Conservation (phyloP, 2,888 invertebrate species). For the Diarsia rubi region DNA sequence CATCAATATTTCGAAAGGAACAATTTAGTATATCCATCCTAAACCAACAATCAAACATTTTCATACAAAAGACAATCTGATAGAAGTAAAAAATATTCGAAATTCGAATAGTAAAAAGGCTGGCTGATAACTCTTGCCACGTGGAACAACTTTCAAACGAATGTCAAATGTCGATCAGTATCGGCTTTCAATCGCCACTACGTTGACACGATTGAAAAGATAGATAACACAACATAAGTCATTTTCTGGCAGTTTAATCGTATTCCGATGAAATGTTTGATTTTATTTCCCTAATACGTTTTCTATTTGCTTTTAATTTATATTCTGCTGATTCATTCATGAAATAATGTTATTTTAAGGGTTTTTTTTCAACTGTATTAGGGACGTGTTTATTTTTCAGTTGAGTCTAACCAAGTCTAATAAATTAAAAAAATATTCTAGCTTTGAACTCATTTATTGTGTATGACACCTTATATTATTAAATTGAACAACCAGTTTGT, state of each 20-base stretch:
- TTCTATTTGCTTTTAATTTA: slow-evolving; percentile 13
- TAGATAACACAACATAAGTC: slow-evolving; percentile 29
- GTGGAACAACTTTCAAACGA: slow-evolving; percentile 27
- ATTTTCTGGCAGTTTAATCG: slow-evolving; percentile 44
- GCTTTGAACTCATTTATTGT: neutral
- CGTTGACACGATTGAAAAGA: slow-evolving; percentile 32
- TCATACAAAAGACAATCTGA: slow-evolving; percentile 13
- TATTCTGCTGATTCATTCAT: neutral
- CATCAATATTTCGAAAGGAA: neutral
- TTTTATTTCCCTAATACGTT: slow-evolving; percentile 32
- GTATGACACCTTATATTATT: neutral
- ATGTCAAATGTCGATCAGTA: slow-evolving; percentile 34
- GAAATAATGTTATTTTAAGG: neutral
- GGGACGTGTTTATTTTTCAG: accelerated
- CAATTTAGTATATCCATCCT: neutral
- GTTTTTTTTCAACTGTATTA: neutral
- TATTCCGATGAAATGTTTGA: slow-evolving; percentile 31
- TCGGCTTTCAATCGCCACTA: slow-evolving; percentile 34
- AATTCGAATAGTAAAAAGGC: slow-evolving; percentile 15
- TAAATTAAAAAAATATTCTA: neutral
- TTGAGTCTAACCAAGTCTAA: neutral
- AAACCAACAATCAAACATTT: neutral
- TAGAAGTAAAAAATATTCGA: slow-evolving; percentile 27
- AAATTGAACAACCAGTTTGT: neutral
- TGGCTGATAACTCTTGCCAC: slow-evolving; percentile 12